phyloP scores from a whole-genome alignment of 2,113 vertebrate genomes.

The Cyphomyrus discorhynchus region DNA sequence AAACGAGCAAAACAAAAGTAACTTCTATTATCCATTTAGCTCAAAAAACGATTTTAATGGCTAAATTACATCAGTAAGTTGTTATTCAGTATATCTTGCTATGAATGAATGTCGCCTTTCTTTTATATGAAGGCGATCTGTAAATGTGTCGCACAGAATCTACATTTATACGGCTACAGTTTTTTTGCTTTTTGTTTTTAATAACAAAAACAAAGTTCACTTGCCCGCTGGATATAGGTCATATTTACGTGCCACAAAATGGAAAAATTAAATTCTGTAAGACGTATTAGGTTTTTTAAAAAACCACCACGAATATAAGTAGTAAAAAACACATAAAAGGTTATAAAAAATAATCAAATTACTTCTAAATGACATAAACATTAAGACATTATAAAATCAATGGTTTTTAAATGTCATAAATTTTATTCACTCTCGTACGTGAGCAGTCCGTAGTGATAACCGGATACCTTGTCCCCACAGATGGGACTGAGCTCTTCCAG shows the following conservation, averaged over 20 bases:
- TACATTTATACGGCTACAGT: background rate
- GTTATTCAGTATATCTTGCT: background rate
- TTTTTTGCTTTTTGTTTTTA: background rate
- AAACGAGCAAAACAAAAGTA: background rate
- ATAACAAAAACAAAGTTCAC: background rate
- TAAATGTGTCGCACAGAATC: background rate
- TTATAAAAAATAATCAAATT: background rate
- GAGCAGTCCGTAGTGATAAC: too few relatives aligned
- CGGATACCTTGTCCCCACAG: too few relatives aligned
- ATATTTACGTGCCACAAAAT: background rate
- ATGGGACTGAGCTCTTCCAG: too few relatives aligned
- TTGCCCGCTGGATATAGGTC: background rate
- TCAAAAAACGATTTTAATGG: background rate
- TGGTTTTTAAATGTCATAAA: background rate
- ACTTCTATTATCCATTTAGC: background rate
- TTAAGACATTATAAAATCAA: background rate
- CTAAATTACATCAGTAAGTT: background rate
- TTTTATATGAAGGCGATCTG: background rate
- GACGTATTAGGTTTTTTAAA: background rate
- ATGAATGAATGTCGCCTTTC: background rate
- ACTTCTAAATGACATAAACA: background rate
- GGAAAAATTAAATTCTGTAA: background rate
- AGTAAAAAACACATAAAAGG: background rate
- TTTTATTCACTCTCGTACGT: background rate
- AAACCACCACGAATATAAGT: background rate